Percentiles rank a stretch among this genome's conserved stretches.
Conservation (phyloP, 2,888 invertebrate species). For the Ganaspis brasiliensis region DNA sequence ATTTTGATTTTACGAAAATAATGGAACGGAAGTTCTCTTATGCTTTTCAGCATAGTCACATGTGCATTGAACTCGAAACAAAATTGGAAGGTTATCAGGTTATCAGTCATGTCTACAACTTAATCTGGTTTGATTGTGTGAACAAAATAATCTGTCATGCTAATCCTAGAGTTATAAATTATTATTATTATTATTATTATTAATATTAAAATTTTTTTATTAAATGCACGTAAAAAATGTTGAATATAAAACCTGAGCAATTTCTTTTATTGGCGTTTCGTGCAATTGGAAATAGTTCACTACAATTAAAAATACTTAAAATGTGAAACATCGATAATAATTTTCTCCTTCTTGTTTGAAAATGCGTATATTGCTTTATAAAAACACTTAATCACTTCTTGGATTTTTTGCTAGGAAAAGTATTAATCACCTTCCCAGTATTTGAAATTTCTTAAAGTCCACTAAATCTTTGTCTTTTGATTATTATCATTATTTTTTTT, state of each 20-base stretch:
- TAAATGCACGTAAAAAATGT: neutral
- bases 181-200: too few relatives aligned
- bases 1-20: too few relatives aligned
- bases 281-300: constrained; percentile 51
- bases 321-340: constrained; percentile 60
- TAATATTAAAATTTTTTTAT: neutral
- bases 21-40: too few relatives aligned
- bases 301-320: constrained; percentile 54
- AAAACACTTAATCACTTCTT: constrained; percentile 16
- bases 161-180: too few relatives aligned
- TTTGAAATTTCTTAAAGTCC: neutral
- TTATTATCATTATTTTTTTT: neutral
- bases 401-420: neutral
- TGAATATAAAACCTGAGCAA: constrained; percentile 15
- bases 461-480: constrained; percentile 10
- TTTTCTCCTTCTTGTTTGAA: constrained; percentile 48
- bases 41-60: neutral
- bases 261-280: constrained; percentile 43
- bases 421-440: constrained; percentile 14
- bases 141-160: neutral
- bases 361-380: neutral
- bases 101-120: neutral
- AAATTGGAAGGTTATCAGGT: neutral
- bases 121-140: neutral
- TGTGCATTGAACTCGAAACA: neutral